phyloP scores from a whole-genome alignment of 2,888 invertebrate species.

The Rugalucina vietnamica region DNA sequence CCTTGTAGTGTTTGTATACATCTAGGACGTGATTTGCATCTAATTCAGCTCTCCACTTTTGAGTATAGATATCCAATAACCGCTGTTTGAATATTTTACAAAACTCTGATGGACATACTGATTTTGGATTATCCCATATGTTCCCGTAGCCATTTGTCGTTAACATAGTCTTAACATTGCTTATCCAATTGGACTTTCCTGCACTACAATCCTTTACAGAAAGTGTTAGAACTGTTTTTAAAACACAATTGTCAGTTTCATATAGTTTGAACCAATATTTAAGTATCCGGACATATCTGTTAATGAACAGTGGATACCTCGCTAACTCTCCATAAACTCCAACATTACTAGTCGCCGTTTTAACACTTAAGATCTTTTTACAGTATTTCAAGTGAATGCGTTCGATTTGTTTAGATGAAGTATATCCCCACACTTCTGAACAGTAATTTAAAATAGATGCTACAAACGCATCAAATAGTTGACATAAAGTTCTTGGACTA shows the following conservation, averaged over 20 bases:
- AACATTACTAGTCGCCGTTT: slow-evolving; percentile 1
- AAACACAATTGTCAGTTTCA: background rate
- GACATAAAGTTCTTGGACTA: slow-evolving; percentile 20
- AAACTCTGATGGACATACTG: background rate
- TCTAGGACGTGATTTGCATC: background rate
- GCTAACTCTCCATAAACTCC: slow-evolving; percentile 33
- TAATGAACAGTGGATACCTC: slow-evolving; percentile 21
- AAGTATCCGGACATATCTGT: slow-evolving; percentile 13
- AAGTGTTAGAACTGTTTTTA: background rate
- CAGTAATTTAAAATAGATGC: slow-evolving; percentile 16
- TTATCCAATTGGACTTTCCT: background rate
- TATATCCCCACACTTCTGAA: slow-evolving; percentile 11
- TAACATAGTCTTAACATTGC: background rate
- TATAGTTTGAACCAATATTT: slow-evolving; percentile 17
- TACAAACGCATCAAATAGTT: slow-evolving; percentile 37
- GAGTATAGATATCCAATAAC: slow-evolving; percentile 1
- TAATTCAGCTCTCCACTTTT: background rate
- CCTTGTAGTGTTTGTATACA: background rate
- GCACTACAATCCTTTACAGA: background rate
- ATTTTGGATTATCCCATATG: background rate
- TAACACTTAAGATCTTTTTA: slow-evolving; percentile 25
- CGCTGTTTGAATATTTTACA: slow-evolving; percentile 4
- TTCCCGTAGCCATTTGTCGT: background rate
- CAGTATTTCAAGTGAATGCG: slow-evolving; percentile 27
- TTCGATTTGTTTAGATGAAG: slow-evolving; percentile 18